Evolutionary conservation across 2,113 vertebrate genomes (phyloP), one percentile per base, ranked within the genome.

Genomic region (Myiopsitta monachus): DNA sequence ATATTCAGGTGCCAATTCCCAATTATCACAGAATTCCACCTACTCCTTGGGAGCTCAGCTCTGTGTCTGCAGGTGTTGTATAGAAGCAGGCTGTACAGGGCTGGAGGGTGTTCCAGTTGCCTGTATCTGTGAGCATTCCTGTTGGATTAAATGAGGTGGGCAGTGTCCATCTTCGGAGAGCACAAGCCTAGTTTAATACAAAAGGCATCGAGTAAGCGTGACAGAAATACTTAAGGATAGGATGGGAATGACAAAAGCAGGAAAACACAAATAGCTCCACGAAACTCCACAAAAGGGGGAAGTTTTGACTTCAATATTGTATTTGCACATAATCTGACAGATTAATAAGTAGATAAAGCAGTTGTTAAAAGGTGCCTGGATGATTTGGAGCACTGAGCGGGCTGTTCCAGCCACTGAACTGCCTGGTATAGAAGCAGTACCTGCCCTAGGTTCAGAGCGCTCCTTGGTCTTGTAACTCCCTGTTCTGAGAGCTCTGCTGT

Each of bases 401-500:
- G 49, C 28, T 69, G 84, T 43, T 38, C 30, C 44, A 92, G 73
- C 33, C 70, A 16, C n/a, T 38, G 28, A 92, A 57, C 33, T 24
- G 38, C 49, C 31, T 9, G 7, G 21, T 46, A 46, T 7, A 68
- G 66, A 61, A 72, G 43, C 1, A 0, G 18, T 10, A 74, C 10
- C 49, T 38, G 21, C 26, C 18, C 31, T 10, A 30, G 38, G 23
- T 51, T 64, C 64, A 36, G 59, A 66, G 63, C 23, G 10, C 15
- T 30, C 18, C 36, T 78, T 31, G 72, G 39, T 54, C 55, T n/a
- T 33, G 33, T 22, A 57, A n/a, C 19, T n/a, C 31, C 55, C n/a
- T 57, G 68, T 96, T 93, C 22, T 1, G 88, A 82, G 94, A 93
- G 30, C 93, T 96, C 88, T 97, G 92, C 96, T 97, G 96, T 55